A percentile compares a stretch with the other conserved stretches of the same genome.
Conservation (phyloP, 1,140 invertebrate species). For the Brachionus koreanus region DNA sequence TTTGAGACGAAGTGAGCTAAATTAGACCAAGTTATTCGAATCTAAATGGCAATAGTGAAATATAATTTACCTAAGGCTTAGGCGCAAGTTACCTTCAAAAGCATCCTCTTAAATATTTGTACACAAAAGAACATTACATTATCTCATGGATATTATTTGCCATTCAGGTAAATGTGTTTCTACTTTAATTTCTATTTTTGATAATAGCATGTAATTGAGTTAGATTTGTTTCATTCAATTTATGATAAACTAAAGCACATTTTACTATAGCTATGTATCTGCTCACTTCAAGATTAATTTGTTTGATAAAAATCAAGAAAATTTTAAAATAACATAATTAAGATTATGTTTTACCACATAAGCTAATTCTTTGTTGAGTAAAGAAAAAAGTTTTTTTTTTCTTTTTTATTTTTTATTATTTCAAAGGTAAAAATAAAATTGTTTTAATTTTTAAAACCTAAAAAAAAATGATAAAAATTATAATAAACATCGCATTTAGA, state of each 20-base stretch:
- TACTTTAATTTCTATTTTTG: not conserved
- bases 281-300: conserved; percentile 17
- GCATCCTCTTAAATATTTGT: not conserved
- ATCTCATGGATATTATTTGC: not conserved
- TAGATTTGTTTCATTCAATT: not conserved
- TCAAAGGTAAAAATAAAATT: not conserved
- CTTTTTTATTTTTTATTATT: not conserved
- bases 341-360: conserved; percentile 4
- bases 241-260: not conserved
- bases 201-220: not conserved
- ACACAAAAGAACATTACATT: not conserved
- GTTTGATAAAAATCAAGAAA: conserved; percentile 35
- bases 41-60: not conserved
- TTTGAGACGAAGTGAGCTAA: not conserved
- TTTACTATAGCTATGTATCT: not conserved
- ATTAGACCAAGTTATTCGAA: conserved; percentile 1
- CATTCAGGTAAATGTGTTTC: not conserved
- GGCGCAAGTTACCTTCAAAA: not conserved
- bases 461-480: not conserved
- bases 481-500: not conserved
- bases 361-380: not conserved
- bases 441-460: not conserved
- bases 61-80: conserved; percentile 27
- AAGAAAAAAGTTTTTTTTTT: not conserved
- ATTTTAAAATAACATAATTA: conserved; percentile 33